Base-by-base conservation (phyloP, 2,113 vertebrate species). In the Atherinomorus stipes region DNA sequence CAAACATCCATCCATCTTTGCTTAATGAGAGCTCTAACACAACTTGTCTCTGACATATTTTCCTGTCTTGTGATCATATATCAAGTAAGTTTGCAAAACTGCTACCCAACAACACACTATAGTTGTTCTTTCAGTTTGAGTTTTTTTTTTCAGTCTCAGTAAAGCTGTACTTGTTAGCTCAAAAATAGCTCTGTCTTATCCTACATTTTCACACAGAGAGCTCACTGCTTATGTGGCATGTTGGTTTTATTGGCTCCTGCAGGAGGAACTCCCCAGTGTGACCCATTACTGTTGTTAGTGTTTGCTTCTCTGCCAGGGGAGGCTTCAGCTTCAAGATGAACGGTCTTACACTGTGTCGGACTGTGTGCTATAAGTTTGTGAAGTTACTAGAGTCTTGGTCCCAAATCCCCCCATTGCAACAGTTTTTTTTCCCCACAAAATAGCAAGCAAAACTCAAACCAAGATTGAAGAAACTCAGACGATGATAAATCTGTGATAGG, bases 191-290 rank as follows among this genome's bases (percentile, higher is more conserved):
- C 0, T 25, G 56, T 70, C 66, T 59, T 23, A 58, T 60, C 8
- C 15, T 44, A 45, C 40, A 42, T 19, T 61, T 40, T 79, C 10
- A 64, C 54, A 81, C 47, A 72, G 37, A 76, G 31, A 44, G 18
- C 15, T 34, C 9, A 63, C 34, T 63, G 26, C 23, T 22, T 1
- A 9, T 54, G 22, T 31, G 49, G 54, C 58, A 66, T 64, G 42
- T 38, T 67, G 11, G n/a, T 50, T 89, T 78, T 53, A 60, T 28
- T 84, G 61, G 62, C 51, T 74, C 37, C 7, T 57, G 34, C 68
- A 49, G 26, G 19, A 44, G 47, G 18, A 76, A 67, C 68, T 80
- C 74, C 76, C 25, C 15, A 40, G 38, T 52, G 15, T 50, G 42
- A 11, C 44, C 57, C 58, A 69, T 83, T 76, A 59, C 23, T n/a